These are phyloP conservation scores for Philaenus spumarius DNA, from an alignment of 1,140 invertebrate species.

Conservation along the genomic window DNA sequence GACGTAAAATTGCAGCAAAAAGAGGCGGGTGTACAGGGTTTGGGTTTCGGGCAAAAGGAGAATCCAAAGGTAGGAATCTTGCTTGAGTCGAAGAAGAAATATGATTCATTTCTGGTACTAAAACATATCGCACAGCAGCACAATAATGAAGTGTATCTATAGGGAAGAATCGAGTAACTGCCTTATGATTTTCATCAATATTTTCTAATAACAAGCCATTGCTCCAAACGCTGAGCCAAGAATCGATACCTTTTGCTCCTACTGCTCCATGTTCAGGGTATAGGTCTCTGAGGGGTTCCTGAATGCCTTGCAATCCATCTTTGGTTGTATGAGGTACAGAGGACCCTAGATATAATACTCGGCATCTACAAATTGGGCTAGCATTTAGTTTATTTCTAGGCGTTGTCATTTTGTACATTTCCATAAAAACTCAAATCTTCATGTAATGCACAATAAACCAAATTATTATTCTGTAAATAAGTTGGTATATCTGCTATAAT, in stretches of 20 bases:
- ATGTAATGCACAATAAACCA: too few species aligned
- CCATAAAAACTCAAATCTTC: too few species aligned
- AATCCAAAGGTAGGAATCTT: slow-evolving; percentile 89
- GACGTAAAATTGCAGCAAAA: slow-evolving; percentile 88
- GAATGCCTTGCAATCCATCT: slow-evolving; percentile 94
- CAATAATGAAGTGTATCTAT: slow-evolving; percentile 94
- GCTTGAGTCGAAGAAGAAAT: slow-evolving; percentile 47
- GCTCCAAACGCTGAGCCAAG: slow-evolving; percentile 93
- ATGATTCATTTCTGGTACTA: slow-evolving; percentile 43
- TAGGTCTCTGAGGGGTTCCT: slow-evolving; percentile 87
- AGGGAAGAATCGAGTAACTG: slow-evolving; percentile 91
- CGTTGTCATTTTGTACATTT: neutral
- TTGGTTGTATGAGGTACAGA: slow-evolving; percentile 94
- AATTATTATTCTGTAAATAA: too few species aligned
- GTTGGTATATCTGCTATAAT: too few species aligned
- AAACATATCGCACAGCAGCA: slow-evolving; percentile 77
- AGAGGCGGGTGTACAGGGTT: slow-evolving; percentile 81
- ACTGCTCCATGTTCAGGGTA: slow-evolving; percentile 85
- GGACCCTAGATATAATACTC: slow-evolving; percentile 93
- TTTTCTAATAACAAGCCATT: slow-evolving; percentile 93
- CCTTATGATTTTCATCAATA: slow-evolving; percentile 86
- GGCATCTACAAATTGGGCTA: slow-evolving; percentile 87
- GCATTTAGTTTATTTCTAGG: slow-evolving; percentile 37
- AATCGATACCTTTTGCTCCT: slow-evolving; percentile 85
- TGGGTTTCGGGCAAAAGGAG: slow-evolving; percentile 82